phyloP scores from a whole-genome alignment of 2,113 vertebrate species.

The Pica pica region DNA sequence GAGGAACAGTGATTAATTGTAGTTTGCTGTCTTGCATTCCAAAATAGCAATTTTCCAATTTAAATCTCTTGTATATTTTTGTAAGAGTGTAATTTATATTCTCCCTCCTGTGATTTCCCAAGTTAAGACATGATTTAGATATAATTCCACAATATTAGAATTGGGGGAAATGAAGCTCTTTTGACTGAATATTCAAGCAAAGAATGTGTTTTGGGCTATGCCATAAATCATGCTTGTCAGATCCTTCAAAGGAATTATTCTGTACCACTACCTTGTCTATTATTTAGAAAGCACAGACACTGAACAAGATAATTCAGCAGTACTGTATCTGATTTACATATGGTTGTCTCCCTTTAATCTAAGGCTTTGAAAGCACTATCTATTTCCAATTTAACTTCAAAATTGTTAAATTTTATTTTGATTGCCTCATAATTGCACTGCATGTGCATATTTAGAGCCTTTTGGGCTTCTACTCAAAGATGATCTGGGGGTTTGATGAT shows the following conservation, averaged over 20 bases:
- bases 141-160: slow-evolving; percentile 68
- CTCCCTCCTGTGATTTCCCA: slow-evolving; percentile 47
- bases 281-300: slow-evolving; percentile 68
- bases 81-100: slow-evolving; percentile 68
- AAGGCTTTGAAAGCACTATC: slow-evolving; percentile 64
- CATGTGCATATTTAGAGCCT: slow-evolving; percentile 43
- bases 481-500: slow-evolving; percentile 50
- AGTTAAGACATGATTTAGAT: slow-evolving; percentile 67
- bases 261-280: slow-evolving; percentile 68
- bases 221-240: slow-evolving; percentile 77
- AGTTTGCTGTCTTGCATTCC: slow-evolving; percentile 59
- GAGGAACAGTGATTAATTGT: slow-evolving; percentile 71
- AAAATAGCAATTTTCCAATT: slow-evolving; percentile 77
- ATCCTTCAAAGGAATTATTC: slow-evolving; percentile 66
- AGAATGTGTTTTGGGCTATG: slow-evolving; percentile 59
- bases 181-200: slow-evolving; percentile 63
- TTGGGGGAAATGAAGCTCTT: slow-evolving; percentile 57
- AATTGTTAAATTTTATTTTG: slow-evolving; percentile 68
- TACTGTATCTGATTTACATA: slow-evolving; percentile 66
- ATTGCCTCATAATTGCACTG: slow-evolving; percentile 67
- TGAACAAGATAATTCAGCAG: slow-evolving; percentile 65
- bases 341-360: slow-evolving; percentile 62
- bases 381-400: slow-evolving; percentile 73
- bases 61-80: slow-evolving; percentile 56
- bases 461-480: slow-evolving; percentile 46